Evolutionary conservation across 2,113 vertebrate species (phyloP).

Genomic region (Mustelus asterias): DNA sequence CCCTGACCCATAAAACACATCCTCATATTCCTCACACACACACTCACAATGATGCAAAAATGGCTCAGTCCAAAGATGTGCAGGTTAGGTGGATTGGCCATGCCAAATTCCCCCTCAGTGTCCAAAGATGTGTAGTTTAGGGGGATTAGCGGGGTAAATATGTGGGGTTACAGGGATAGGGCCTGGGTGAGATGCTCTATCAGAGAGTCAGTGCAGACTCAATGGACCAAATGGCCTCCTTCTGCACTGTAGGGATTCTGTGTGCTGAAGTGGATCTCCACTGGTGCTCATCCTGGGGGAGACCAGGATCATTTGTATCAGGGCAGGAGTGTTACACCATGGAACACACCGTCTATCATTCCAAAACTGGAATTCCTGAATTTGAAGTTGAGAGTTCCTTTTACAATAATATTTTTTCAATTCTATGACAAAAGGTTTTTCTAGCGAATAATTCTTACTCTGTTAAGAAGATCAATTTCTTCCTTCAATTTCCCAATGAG

Average conservation of each 20-base stretch:
- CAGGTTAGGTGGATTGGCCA: no score
- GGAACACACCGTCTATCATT: background rate
- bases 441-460: constrained; percentile 63
- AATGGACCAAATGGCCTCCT: no score
- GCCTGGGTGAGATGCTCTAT: no score
- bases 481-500: constrained; percentile 85
- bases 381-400: background rate
- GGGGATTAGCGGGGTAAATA: no score
- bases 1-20: no score
- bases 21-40: background rate
- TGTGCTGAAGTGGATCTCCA: background rate
- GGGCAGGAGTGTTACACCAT: background rate
- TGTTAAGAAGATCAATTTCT: constrained; percentile 91
- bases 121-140: no score
- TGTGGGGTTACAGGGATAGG: no score
- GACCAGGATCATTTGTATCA: background rate
- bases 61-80: background rate
- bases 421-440: background rate
- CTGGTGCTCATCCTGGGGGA: background rate
- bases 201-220: no score
- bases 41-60: background rate
- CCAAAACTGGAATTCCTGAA: background rate
- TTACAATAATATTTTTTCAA: background rate
- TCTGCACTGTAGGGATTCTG: no score
- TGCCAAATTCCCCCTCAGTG: no score